These are phyloP conservation scores for Platysternon megacephalum DNA, from an alignment of 2,113 vertebrate genomes.

Conservation along the genomic window DNA sequence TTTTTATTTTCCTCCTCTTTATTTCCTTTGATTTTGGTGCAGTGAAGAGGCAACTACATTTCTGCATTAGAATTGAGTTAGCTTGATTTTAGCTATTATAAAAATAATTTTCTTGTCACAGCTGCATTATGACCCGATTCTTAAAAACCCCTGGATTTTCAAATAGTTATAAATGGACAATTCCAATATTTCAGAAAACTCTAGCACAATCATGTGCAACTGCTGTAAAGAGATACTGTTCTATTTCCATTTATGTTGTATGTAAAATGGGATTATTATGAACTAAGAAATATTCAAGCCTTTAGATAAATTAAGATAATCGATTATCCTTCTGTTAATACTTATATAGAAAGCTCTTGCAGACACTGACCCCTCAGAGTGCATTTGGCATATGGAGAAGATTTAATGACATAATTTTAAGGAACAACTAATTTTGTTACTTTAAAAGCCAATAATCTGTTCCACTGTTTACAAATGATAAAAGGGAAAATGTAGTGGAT, in stretches of 20 bases:
- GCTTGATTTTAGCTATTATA: not conserved
- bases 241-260: not conserved
- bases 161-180: not conserved
- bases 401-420: not conserved
- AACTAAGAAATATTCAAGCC: not conserved
- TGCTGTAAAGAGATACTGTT: not conserved
- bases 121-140: not conserved
- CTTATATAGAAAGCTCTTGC: not conserved
- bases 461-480: not conserved
- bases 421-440: not conserved
- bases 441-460: constrained; percentile 12
- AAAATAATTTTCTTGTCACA: not conserved
- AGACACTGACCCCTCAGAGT: not conserved
- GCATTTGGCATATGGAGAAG: constrained; percentile 6
- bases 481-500: not conserved
- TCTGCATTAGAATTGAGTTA: constrained; percentile 18
- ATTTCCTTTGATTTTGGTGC: not conserved
- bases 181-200: not conserved
- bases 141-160: not conserved
- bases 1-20: not conserved
- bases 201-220: not conserved
- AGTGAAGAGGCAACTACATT: not conserved
- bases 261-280: not conserved
- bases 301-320: not conserved
- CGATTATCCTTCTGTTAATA: not conserved